A percentile compares a stretch with the other conserved stretches of the same genome.
Evolutionary conservation across 1,140 invertebrate species (phyloP).

Genomic region (Drosophila nigrodunni): DNA sequence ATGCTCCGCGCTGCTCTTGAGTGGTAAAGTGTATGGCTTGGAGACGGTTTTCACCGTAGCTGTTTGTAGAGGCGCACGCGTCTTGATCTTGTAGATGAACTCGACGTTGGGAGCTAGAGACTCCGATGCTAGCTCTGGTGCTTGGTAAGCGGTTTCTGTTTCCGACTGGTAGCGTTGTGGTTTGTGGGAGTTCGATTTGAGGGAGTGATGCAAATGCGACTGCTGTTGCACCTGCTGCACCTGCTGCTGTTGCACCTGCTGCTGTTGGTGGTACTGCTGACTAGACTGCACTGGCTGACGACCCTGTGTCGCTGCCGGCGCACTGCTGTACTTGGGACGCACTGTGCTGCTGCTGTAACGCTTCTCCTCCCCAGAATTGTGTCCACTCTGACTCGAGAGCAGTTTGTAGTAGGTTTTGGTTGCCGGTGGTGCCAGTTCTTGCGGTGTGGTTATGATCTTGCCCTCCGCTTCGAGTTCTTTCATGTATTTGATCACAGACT

Average conservation of each 20-base stretch:
- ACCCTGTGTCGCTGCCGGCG: conserved; percentile 15
- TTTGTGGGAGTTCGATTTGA: conserved; percentile 21
- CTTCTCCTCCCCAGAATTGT: conserved; percentile 53
- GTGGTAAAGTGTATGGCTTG: conserved; percentile 71
- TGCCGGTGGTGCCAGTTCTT: conserved; percentile 53
- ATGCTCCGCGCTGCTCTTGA: conserved; percentile 66
- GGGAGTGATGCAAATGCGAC: background rate
- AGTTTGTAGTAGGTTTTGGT: conserved; percentile 77
- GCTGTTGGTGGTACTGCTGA: conserved; percentile 23
- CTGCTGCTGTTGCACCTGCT: conserved; percentile 31
- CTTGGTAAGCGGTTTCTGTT: conserved; percentile 72
- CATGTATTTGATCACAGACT: conserved; percentile 83
- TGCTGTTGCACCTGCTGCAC: conserved; percentile 37
- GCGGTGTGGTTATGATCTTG: conserved; percentile 74
- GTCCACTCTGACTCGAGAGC: conserved; percentile 26
- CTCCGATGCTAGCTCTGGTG: conserved; percentile 61
- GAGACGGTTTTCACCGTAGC: conserved; percentile 80
- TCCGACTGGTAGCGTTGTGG: conserved; percentile 67
- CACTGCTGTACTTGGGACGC: conserved; percentile 58
- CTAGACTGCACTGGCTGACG: conserved; percentile 22
- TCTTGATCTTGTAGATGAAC: conserved; percentile 83
- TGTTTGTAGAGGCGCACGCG: conserved; percentile 75
- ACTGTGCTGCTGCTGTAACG: conserved; percentile 66
- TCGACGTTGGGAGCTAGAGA: conserved; percentile 73
- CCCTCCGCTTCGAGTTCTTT: conserved; percentile 82